Evolutionary conservation across 1,140 invertebrate genomes (phyloP), one percentile per base, ranked within the genome.

Genomic region (Saccostrea glomerata): DNA sequence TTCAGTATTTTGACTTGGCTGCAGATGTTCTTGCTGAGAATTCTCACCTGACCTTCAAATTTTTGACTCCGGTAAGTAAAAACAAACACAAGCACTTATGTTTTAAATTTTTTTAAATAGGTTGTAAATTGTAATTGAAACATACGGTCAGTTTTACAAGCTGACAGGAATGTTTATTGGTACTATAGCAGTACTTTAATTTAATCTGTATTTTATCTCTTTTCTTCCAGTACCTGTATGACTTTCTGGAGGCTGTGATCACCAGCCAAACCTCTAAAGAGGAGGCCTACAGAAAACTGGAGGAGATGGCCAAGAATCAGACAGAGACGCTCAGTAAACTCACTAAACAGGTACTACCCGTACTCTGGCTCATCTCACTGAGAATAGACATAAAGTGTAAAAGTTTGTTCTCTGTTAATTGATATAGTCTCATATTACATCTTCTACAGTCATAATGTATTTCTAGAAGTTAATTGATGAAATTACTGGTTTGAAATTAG

Each of bases 1-100:
- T 95, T 92, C 90, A 96, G 95, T 98, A 99, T 93, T 99, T 98
- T 94, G 99, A 99, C 95, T 95, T 99, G 70, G 99, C 99, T 17
- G 99, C 99, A 5, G 99, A 99, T 96, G 98, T 99, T 85, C 95
- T 99, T 86, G 99, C 99, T 23, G 99, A 99, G 96, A 99, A 99
- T 96, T 97, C 98, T 56, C 98, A 99, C 95, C 96, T 99, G 60
- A 99, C 98, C 2, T 99, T 98, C 94, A 99, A 99, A 95, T 99
- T 98, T 95, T 95, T 99, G 40, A 98, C 97, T 25, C 97, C 98
- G 66, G 97, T 98, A 96, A 95, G 94, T 94, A 86, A 83, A 47
- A 1, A 47, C 47, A 47, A 47, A 47, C 47, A 47, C 6, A 47
- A 5, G 47, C 30, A 36, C 47, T 47, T 47, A 47, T 47, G 30